Percentiles rank a stretch among this genome's conserved stretches.
Conservation (phyloP, 2,888 invertebrate species). For the Cinara cedri region DNA sequence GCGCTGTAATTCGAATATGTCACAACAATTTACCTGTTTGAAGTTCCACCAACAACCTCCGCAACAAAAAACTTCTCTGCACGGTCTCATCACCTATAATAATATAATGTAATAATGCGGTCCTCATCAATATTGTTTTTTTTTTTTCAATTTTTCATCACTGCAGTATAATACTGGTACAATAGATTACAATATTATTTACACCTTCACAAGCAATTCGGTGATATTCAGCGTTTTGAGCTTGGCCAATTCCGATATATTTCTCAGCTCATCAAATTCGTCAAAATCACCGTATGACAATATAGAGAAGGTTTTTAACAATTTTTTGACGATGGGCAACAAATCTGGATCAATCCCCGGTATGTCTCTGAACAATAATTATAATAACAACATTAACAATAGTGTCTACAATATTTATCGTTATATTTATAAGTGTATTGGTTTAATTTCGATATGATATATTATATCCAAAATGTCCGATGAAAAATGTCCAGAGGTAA, state of each 20-base stretch:
- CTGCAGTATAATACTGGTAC: constrained; percentile 58
- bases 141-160: constrained; percentile 52
- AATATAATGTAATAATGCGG: neutral
- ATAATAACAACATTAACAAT: too few species aligned
- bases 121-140: too few species aligned
- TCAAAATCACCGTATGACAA: constrained; percentile 62
- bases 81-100: constrained; percentile 61
- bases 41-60: constrained; percentile 64
- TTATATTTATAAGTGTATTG: too few species aligned
- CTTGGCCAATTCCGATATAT: neutral
- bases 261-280: constrained; percentile 58
- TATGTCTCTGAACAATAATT: constrained; percentile 22
- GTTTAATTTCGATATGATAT: too few species aligned
- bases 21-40: constrained; percentile 63
- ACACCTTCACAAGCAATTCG: constrained; percentile 25
- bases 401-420: too few species aligned
- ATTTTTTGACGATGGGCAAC: constrained; percentile 20
- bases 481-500: too few species aligned
- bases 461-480: too few species aligned
- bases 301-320: constrained; percentile 60
- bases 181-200: neutral
- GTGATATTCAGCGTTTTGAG: constrained; percentile 27
- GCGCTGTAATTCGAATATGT: constrained; percentile 64
- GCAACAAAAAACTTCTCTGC: constrained; percentile 63
- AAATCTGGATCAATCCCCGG: neutral